Conservation (phyloP, 2,797 vertebrate genomes). For the Melanogrammus aeglefinus region DNA sequence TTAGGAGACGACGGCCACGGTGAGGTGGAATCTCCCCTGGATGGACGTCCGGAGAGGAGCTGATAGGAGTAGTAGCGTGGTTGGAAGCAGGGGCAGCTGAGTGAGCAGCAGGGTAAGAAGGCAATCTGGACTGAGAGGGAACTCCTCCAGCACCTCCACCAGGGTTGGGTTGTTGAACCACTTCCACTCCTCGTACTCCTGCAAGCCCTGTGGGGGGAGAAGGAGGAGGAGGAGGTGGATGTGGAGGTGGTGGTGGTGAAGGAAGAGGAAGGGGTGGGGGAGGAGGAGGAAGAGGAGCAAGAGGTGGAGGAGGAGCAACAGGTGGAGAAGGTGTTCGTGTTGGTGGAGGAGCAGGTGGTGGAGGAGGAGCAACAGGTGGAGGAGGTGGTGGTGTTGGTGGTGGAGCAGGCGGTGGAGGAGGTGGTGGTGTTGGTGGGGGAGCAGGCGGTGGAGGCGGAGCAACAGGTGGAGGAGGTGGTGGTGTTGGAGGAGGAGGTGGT, state of each 20-base stretch:
- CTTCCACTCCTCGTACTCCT: conserved; percentile 98
- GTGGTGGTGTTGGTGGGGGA: too few species aligned
- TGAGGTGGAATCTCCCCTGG: conserved; percentile 95
- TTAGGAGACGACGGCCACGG: conserved; percentile 95
- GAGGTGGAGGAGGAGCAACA: background rate
- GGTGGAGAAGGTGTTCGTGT: background rate
- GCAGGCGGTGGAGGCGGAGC: background rate
- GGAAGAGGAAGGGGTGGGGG: background rate
- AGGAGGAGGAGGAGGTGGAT: background rate
- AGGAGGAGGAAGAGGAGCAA: background rate
- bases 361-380: too few species aligned
- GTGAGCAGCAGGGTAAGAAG: conserved; percentile 90
- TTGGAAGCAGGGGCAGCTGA: conserved; percentile 93
- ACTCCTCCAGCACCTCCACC: conserved; percentile 95
- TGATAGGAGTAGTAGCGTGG: conserved; percentile 98
- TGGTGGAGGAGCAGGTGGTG: background rate
- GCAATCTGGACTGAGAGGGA: conserved; percentile 94
- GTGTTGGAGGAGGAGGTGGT: background rate
- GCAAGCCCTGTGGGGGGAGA: conserved; percentile 79
- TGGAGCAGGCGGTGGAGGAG: too few species aligned
- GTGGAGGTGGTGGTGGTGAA: background rate
- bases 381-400: too few species aligned
- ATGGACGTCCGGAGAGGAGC: conserved; percentile 90
- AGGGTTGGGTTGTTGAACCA: conserved; percentile 94
- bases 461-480: background rate